Conservation (phyloP, 2,797 vertebrate species). For the Thripadectes ignobilis region DNA sequence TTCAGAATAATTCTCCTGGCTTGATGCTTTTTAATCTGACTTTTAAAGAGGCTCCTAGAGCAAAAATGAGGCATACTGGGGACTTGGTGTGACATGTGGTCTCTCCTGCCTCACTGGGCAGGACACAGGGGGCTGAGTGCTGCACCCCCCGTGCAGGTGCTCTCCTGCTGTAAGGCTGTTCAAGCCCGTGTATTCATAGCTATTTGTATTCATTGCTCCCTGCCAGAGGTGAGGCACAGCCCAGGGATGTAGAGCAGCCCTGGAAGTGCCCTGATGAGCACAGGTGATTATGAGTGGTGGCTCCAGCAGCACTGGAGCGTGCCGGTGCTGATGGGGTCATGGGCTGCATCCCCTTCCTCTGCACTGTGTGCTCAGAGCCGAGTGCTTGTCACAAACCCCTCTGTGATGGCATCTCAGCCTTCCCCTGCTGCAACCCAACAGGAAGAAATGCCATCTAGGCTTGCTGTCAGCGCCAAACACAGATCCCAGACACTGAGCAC, state of each 20-base stretch:
- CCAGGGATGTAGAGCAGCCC: background rate
- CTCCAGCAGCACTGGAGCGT: background rate
- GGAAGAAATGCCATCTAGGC: background rate
- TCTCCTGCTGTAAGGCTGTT: background rate
- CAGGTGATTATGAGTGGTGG: background rate
- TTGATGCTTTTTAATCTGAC: background rate
- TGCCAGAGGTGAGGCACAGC: background rate
- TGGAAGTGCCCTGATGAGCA: background rate
- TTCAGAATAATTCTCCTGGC: background rate
- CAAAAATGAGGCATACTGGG: background rate
- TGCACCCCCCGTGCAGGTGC: background rate
- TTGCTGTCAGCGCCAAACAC: background rate
- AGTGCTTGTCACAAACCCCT: background rate
- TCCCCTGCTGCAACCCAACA: background rate
- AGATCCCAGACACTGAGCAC: background rate
- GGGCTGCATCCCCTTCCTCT: background rate
- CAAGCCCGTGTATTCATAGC: accelerated
- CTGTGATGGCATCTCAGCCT: background rate
- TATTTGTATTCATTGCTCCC: background rate
- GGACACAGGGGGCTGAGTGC: background rate
- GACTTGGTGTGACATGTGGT: background rate
- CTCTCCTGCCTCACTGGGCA: background rate
- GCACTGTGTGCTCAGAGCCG: background rate
- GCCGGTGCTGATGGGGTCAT: background rate
- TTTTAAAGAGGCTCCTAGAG: background rate